Evolutionary conservation across 1,140 invertebrate genomes (phyloP), one percentile per base, ranked within the genome.

Genomic region (Matsumurasca onukii): DNA sequence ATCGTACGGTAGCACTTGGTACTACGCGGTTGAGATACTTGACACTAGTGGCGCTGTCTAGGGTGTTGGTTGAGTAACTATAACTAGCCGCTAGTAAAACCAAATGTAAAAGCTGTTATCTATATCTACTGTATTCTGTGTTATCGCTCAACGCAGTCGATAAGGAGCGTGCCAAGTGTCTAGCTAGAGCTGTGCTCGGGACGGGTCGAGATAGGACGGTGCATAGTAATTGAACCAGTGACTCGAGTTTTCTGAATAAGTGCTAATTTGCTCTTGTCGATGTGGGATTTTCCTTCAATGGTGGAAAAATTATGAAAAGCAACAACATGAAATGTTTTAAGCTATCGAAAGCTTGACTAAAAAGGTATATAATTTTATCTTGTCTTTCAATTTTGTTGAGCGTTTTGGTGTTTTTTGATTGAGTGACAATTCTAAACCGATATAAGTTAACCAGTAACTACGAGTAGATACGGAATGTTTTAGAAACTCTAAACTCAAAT

Each of bases 171-270:
- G n/a, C n/a, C n/a, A n/a, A n/a, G n/a, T 45, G 39, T 45, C 39
- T n/a, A n/a, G 55, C 55, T 59, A 59, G 55, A 22, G 3, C 55
- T 68, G 67, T 57, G 45, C 39, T 63, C 31, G 62, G 67, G 67
- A 68, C 67, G 67, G 67, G 67, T 68, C 67, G 34, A 68, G 67
- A 68, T 61, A 68, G 67, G 67, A 68, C 67, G 67, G 67, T 68
- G 67, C 67, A 66, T 66, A 31, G 12, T 66, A 66, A 66, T 66
- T 66, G 63, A 66, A 66, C 63, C 31, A 27, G 30, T 63, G 34
- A 39, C 30, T 63, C 30, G 31, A 31, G 17, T 24, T 63, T 39
- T 63, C 34, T 39, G 34, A 63, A 27, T 39, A 15, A 15, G 57
- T 61, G 57, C 57, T 13, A 3, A 24, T n/a, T 34, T 31, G 61